These are phyloP conservation scores for Haliclona indistincta DNA, from an alignment of 37 sponge, comb jelly and placozoan species.

Conservation along the genomic window DNA sequence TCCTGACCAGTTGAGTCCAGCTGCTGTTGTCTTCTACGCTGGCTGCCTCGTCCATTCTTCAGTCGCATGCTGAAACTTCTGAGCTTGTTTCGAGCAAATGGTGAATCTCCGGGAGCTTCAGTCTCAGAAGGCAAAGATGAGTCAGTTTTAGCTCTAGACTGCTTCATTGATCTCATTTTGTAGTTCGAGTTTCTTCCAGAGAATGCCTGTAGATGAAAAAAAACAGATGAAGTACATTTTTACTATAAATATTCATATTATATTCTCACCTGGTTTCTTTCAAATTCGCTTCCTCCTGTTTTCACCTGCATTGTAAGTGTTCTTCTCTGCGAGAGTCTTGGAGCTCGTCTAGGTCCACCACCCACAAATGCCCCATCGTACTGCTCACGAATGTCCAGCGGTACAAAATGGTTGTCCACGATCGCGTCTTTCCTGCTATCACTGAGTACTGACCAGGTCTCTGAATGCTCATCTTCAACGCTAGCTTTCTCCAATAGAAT, in stretches of 20 bases:
- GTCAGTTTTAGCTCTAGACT: too few relatives aligned
- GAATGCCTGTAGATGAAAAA: too few relatives aligned
- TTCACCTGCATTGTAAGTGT: not conserved
- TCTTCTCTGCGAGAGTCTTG: constrained; percentile 7
- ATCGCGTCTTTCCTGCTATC: constrained; percentile 48
- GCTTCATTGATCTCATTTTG: too few relatives aligned
- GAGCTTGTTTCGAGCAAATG: constrained; percentile 43
- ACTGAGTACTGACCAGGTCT: constrained; percentile 52
- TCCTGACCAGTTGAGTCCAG: not conserved
- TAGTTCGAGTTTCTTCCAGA: too few relatives aligned
- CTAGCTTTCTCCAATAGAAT: constrained; percentile 71
- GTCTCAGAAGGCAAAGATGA: too few relatives aligned
- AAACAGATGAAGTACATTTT: too few relatives aligned
- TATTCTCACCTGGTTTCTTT: constrained; percentile 27
- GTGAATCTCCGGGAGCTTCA: not conserved
- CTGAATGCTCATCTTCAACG: constrained; percentile 52
- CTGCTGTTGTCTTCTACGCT: not conserved
- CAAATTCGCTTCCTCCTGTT: constrained; percentile 14
- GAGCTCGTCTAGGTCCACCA: too few relatives aligned
- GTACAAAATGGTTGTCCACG: constrained; percentile 72
- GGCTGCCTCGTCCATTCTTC: not conserved
- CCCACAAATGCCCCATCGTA: constrained; percentile 23
- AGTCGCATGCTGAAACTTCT: constrained; percentile 58
- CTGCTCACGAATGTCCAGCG: constrained; percentile 27
- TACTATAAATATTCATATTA: constrained; percentile 33